Percentiles rank a stretch among this genome's conserved stretches.
These are phyloP conservation scores for Mactra quadrangularis DNA, from an alignment of 1,140 invertebrate genomes.

Conservation along the genomic window DNA sequence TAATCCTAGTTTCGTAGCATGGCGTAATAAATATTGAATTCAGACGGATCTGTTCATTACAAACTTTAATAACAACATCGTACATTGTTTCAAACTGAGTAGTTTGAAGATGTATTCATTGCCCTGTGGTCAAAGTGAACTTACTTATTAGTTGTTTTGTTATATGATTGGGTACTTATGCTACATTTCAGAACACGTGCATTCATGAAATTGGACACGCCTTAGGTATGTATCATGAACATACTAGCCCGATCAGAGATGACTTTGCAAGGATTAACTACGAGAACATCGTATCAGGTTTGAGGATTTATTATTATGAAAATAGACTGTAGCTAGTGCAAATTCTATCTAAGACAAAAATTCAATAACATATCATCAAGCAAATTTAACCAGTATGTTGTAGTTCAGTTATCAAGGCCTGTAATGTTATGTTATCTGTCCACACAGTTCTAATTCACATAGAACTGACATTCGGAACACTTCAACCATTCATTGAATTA, in stretches of 20 bases:
- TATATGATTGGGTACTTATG: background rate
- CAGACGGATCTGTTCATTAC: background rate
- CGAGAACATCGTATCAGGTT: background rate
- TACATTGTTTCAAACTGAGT: background rate
- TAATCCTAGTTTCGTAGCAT: background rate
- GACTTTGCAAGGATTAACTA: slow-evolving; percentile 5
- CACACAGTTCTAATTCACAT: background rate
- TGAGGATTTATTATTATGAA: background rate
- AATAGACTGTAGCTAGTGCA: background rate
- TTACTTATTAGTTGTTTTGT: background rate
- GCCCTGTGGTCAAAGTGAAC: background rate
- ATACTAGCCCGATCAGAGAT: background rate
- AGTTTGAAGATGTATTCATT: background rate
- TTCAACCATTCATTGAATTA: background rate
- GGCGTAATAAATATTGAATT: background rate
- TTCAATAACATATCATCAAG: background rate
- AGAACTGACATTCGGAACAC: background rate
- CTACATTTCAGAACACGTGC: background rate
- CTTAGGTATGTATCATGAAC: background rate
- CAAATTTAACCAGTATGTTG: background rate
- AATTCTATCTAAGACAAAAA: background rate
- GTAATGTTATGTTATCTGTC: background rate
- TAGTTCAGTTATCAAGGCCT: background rate
- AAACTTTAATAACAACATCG: background rate
- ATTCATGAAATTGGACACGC: background rate